Base-by-base conservation (phyloP, 53 echinoderm and acorn worm genomes). In the Luidia sarsii region DNA sequence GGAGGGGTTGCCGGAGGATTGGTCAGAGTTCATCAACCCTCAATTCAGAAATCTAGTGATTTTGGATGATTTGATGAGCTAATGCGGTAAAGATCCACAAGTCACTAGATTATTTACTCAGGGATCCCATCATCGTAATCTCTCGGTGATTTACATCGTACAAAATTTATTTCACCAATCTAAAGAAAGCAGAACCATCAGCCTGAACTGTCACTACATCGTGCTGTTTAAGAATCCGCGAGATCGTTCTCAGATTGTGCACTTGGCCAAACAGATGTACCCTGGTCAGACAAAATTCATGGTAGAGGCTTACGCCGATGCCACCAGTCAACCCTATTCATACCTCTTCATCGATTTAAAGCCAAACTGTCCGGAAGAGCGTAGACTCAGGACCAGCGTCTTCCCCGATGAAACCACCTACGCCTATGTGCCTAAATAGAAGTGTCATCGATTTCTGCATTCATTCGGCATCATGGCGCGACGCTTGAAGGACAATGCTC, bases 51-150 rank as follows among this genome's bases (percentile, higher is more conserved):
- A 85, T 63, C 64, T 92, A 34, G 65, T 92, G 3, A 69, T 89
- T 35, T 43, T 92, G 0, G 92, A 92, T 24, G 89, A 92, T 68
- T 35, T 92, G 39, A 86, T 90, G 92, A 79, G 33, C n/a, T n/a
- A n/a, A n/a, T n/a, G n/a, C n/a, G n/a, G n/a, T n/a, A n/a, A n/a
- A n/a, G n/a, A n/a, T n/a, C 50, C 83, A 29, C 23, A 75, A 61
- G 59, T 94, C 24, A 66, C 74, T 0, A 79, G 83, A 45, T 62
- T 93, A 18, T 93, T 93, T 72, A 90, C 86, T 4, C 75, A 90
- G 81, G 89, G 77, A 2, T 87, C 87, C 66, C 90, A 94, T 56
- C 88, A 90, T 41, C 67, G 75, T 13, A 88, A 85, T 38, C 77
- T 89, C 3, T 79, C 86, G 3, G 82, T 89, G 4, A 86, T 86